Conservation (phyloP, 2,797 vertebrate genomes). For the Cynodonichthys magdalenae region DNA sequence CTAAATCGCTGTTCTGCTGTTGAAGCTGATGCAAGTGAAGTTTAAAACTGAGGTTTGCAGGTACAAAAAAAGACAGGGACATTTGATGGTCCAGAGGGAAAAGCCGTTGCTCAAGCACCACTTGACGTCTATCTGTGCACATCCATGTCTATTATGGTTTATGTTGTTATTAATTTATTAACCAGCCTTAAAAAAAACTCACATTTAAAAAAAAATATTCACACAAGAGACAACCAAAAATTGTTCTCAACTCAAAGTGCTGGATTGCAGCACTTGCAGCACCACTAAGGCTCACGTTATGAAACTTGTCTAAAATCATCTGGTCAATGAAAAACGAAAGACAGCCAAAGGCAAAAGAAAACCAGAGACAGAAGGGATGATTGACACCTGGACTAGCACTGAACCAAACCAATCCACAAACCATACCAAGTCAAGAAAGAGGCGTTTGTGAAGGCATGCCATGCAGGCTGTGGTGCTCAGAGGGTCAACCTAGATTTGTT, state of each 20-base stretch:
- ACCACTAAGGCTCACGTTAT: constrained; percentile 49
- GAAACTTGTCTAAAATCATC: constrained; percentile 67
- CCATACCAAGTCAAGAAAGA: constrained; percentile 63
- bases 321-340: constrained; percentile 55
- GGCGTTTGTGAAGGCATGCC: constrained; percentile 28
- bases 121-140: no score
- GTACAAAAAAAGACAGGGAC: no score
- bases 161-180: no score
- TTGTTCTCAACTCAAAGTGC: background rate
- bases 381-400: constrained; percentile 69
- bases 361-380: constrained; percentile 71
- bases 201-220: no score
- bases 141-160: no score
- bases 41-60: no score
- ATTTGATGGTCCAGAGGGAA: no score
- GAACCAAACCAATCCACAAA: constrained; percentile 64
- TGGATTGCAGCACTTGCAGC: constrained; percentile 2
- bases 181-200: no score
- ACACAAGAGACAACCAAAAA: no score
- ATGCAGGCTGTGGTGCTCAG: constrained; percentile 51
- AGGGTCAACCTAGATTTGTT: constrained; percentile 53
- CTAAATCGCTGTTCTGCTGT: no score
- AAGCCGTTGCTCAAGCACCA: no score
- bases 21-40: no score
- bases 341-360: constrained; percentile 72